A percentile compares a stretch with the other conserved stretches of the same genome.
These are phyloP conservation scores for Cyclophora albipunctata DNA, from an alignment of 2,888 invertebrate genomes.

Conservation along the genomic window DNA sequence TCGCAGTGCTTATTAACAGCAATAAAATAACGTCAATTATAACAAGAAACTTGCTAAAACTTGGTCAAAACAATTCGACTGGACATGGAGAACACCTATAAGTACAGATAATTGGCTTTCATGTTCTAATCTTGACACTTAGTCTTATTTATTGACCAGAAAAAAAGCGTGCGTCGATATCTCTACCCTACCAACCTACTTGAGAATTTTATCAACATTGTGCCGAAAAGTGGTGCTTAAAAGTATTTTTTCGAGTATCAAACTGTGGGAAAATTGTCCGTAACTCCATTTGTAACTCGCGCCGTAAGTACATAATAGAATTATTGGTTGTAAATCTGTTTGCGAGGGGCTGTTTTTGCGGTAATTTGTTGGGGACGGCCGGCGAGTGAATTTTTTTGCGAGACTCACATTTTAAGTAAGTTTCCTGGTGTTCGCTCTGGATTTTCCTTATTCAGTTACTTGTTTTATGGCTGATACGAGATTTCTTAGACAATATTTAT, in stretches of 20 bases:
- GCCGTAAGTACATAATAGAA: constrained; percentile 22
- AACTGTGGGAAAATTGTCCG: constrained; percentile 22
- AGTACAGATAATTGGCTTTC: constrained; percentile 39
- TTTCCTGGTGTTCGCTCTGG: constrained; percentile 12
- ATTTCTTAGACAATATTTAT: too few species aligned
- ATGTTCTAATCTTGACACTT: constrained; percentile 18
- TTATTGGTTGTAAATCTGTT: constrained; percentile 25
- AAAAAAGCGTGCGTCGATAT: constrained; percentile 7
- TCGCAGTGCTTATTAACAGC: too few species aligned
- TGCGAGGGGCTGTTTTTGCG: constrained; percentile 24
- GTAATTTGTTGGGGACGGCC: constrained; percentile 19
- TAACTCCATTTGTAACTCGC: constrained; percentile 21
- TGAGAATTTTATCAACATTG: constrained; percentile 16
- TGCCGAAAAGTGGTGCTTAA: constrained; percentile 12
- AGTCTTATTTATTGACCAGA: constrained; percentile 12
- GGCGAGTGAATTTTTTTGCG: constrained; percentile 15
- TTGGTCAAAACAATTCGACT: constrained; percentile 12
- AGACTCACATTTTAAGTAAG: constrained; percentile 16
- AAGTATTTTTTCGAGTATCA: constrained; percentile 17
- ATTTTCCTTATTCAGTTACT: background rate
- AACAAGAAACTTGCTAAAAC: constrained; percentile 4
- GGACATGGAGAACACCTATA: constrained; percentile 25
- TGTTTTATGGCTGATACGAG: background rate
- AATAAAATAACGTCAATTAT: too few species aligned
- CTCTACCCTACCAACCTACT: constrained; percentile 1